Base-by-base conservation (phyloP, 1,140 invertebrate species). In the Lamellibrachia luymesi region DNA sequence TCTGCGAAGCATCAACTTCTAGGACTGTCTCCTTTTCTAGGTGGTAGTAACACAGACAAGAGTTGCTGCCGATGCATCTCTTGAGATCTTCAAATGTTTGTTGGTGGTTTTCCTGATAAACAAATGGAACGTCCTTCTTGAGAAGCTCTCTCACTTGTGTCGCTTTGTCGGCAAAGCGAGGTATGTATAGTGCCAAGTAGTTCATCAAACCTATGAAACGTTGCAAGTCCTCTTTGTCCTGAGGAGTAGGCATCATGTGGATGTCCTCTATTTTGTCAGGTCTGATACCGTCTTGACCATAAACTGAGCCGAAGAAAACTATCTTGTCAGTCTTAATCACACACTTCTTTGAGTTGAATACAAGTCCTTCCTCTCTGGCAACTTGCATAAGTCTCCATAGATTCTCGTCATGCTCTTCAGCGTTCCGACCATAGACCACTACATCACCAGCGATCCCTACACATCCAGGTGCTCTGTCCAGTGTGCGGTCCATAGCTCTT, bases 361-460 rank as follows among this genome's bases (percentile, higher is more conserved):
- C 38, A 38, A 38, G 38, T 38, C 38, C 38, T 38, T 38, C 38
- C 38, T 38, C 38, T 38, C 38, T 38, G 38, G 38, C 38, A 38
- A 38, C 38, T 38, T 38, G 38, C 91, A 96, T 94, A 10, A 97
- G 95, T 92, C 94, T 93, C n/a, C 4, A 27, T n/a, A 93, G 92
- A 50, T 93, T 93, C 38, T 6, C 50, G 50, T 93, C 91, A 50
- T 93, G 93, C 7, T 93, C 91, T 50, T 38, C 38, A 38, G 38
- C 38, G 38, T 38, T 38, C 38, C 38, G 0, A 38, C 49, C 93
- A 50, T 50, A n/a, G 10, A 93, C 51, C 10, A 93, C 51, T 7
- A 93, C 49, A 38, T 93, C 93, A 93, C 96, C 96, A 93, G 96
- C 96, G 27, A 96, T 94, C 93, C 95, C 95, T 13, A 95, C 94